Evolutionary conservation across 2,113 vertebrate genomes (phyloP).

Genomic region (Alectura lathami): DNA sequence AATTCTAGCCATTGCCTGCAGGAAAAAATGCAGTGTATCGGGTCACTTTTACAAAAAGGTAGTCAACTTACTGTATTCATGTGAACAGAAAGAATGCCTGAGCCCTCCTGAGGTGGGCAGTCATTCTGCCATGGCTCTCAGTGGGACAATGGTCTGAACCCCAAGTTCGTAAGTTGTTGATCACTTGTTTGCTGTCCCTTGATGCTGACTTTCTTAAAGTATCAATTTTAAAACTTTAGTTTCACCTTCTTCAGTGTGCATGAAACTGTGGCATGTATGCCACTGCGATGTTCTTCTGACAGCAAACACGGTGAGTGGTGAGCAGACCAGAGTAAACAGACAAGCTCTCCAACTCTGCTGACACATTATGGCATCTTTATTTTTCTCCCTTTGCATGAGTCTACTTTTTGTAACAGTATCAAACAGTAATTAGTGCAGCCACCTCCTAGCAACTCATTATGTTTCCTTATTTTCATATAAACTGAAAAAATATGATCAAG

Average conservation of each 20-base stretch:
- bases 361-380: not conserved
- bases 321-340: not conserved
- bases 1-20: not conserved
- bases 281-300: not conserved
- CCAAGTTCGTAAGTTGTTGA: not conserved
- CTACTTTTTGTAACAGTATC: not conserved
- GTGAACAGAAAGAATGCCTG: not conserved
- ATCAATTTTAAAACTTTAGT: not conserved
- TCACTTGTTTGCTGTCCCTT: not conserved
- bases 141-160: not conserved
- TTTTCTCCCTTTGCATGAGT: not conserved
- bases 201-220: not conserved
- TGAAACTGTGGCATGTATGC: not conserved
- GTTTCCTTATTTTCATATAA: slow-evolving; percentile 11
- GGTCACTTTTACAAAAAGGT: not conserved
- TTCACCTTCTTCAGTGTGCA: not conserved
- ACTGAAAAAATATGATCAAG: not conserved
- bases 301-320: not conserved
- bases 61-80: not conserved
- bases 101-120: not conserved
- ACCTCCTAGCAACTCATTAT: not conserved
- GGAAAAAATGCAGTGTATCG: not conserved
- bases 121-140: not conserved
- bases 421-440: not conserved
- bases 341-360: not conserved